Evolutionary conservation across 1,140 invertebrate genomes (phyloP).

Genomic region (Ganaspis sp.): DNA sequence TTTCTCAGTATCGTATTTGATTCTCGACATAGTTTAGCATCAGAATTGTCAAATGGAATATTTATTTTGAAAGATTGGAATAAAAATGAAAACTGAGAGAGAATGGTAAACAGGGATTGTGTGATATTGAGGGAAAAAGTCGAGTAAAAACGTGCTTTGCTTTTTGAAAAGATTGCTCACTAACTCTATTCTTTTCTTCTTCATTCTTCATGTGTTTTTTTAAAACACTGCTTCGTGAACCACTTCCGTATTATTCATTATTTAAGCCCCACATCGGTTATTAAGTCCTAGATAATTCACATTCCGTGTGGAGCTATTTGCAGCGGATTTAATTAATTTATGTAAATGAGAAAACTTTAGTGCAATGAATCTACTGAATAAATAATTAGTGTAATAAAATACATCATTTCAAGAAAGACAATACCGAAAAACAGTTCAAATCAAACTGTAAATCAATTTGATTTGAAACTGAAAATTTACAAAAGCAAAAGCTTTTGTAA

Average conservation of each 20-base stretch:
- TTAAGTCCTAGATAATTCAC: not conserved
- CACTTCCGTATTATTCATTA: constrained; percentile 36
- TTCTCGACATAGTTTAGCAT: too few relatives aligned
- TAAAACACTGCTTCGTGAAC: constrained; percentile 42
- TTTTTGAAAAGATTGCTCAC: not conserved
- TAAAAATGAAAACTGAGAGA: too few relatives aligned
- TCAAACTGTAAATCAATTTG: too few relatives aligned
- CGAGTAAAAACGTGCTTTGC: not conserved
- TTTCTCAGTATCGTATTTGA: not conserved
- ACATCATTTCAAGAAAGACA: not conserved
- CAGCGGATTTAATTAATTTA: not conserved
- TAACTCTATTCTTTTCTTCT: not conserved
- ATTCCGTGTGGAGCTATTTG: not conserved
- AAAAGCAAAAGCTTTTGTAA: not conserved
- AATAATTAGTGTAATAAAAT: not conserved
- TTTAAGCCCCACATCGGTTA: constrained; percentile 30
- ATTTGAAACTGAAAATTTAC: too few relatives aligned
- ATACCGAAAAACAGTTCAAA: not conserved
- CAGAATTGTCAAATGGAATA: too few relatives aligned
- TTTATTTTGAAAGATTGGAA: too few relatives aligned
- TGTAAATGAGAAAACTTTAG: not conserved
- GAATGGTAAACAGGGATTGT: too few relatives aligned
- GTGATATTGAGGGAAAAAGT: not conserved
- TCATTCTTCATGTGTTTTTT: not conserved
- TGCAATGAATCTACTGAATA: too few relatives aligned